These are phyloP conservation scores for Polydrusus cervinus DNA, from an alignment of 2,888 invertebrate genomes.

Conservation along the genomic window DNA sequence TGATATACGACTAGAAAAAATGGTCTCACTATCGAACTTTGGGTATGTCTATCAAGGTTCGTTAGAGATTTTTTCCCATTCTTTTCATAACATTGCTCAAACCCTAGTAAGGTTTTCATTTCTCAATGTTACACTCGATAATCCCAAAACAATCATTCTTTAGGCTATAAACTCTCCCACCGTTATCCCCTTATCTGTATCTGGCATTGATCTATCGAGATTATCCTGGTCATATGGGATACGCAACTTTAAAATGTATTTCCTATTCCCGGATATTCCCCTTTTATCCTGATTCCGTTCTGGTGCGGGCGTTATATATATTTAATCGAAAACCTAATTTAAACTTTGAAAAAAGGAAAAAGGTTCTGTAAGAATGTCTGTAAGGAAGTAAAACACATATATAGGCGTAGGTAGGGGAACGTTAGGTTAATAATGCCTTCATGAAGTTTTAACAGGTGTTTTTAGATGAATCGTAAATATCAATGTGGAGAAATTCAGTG, in stretches of 20 bases:
- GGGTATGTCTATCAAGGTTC: too few relatives aligned
- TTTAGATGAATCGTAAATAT: too few relatives aligned
- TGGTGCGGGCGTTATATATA: conserved; percentile 30
- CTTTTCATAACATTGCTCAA: too few relatives aligned
- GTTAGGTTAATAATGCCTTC: too few relatives aligned
- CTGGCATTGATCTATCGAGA: conserved; percentile 28
- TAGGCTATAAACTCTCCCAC: conserved; percentile 10
- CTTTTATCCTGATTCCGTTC: conserved; percentile 21
- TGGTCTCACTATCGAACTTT: too few relatives aligned
- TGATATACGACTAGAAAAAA: too few relatives aligned
- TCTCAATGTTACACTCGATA: background rate
- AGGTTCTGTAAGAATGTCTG: conserved; percentile 2
- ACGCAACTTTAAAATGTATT: conserved; percentile 43
- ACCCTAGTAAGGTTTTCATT: background rate
- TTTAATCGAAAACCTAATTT: conserved; percentile 33
- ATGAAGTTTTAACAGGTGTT: too few relatives aligned
- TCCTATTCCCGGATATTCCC: conserved; percentile 28
- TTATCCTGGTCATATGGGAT: conserved; percentile 32
- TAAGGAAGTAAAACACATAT: conserved; percentile 2
- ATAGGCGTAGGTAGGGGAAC: background rate
- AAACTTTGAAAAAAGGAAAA: conserved; percentile 26
- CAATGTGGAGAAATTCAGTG: too few relatives aligned
- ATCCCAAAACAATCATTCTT: conserved; percentile 14
- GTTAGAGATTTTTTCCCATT: too few relatives aligned
- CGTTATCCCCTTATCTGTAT: conserved; percentile 1